Evolutionary conservation across 2,113 vertebrate species (phyloP).

Genomic region (Zosterops lateralis): DNA sequence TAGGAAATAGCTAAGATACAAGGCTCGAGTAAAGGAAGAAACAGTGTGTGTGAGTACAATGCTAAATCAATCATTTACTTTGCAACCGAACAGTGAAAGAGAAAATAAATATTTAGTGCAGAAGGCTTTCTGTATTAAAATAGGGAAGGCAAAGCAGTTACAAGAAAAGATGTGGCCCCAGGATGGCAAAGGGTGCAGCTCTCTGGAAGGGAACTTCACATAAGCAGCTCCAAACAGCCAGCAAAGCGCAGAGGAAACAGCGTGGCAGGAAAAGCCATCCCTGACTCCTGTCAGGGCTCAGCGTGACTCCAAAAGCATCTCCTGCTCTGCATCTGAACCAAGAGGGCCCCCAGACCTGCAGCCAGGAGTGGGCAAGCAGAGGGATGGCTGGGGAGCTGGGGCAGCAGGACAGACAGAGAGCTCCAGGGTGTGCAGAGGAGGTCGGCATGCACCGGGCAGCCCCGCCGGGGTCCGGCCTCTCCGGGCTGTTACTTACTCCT

Average conservation of each 20-base stretch:
- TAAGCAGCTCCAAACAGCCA: conserved; percentile 20
- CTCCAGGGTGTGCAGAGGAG: background rate
- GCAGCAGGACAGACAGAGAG: background rate
- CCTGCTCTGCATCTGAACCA: background rate
- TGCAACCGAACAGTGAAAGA: background rate
- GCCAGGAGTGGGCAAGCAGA: background rate
- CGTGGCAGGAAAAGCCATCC: background rate
- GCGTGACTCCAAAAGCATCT: accelerated
- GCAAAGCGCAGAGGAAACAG: background rate
- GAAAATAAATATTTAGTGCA: background rate
- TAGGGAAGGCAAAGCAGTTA: background rate
- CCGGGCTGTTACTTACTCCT: conserved; percentile 85
- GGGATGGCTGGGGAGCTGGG: background rate
- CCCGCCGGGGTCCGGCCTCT: background rate
- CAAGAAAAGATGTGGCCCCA: background rate
- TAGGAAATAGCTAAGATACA: background rate
- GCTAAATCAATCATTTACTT: background rate
- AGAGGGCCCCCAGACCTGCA: background rate
- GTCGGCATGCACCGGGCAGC: conserved; percentile 64
- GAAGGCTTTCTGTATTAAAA: background rate
- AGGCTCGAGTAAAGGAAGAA: background rate
- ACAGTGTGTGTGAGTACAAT: background rate
- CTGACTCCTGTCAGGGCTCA: background rate
- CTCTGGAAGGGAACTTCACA: background rate
- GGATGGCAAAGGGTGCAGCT: background rate